Evolutionary conservation across 2,797 vertebrate genomes (phyloP).

Genomic region (Micropoecilia bifurca): DNA sequence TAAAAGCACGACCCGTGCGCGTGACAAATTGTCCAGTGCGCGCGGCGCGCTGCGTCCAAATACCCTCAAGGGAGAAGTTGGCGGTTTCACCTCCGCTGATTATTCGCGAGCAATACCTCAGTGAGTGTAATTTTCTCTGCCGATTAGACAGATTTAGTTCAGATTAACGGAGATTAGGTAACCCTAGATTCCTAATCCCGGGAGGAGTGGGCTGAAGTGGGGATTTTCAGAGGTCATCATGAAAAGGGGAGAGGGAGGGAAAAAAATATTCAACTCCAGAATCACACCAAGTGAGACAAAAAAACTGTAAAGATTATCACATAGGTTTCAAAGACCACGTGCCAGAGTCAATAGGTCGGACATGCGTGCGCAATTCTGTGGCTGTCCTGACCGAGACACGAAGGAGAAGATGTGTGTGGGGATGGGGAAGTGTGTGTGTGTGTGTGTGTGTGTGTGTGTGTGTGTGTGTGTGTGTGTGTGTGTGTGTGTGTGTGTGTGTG

Average conservation of each 20-base stretch:
- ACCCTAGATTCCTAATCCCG: conserved; percentile 73
- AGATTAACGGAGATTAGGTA: conserved; percentile 80
- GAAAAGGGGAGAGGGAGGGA: not conserved
- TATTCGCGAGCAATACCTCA: conserved; percentile 58
- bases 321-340: conserved; percentile 32
- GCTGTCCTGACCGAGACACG: conserved; percentile 39
- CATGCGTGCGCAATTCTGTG: conserved; percentile 47
- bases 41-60: conserved; percentile 46
- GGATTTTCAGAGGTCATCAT: conserved; percentile 41
- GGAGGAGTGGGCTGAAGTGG: conserved; percentile 56
- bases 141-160: conserved; percentile 78
- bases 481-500: no score
- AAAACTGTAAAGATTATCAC: conserved; percentile 17
- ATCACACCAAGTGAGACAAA: conserved; percentile 23
- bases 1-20: conserved; percentile 21
- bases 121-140: conserved; percentile 68
- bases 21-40: conserved; percentile 40
- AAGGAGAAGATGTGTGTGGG: not conserved
- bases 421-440: no score
- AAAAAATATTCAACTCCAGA: conserved; percentile 27
- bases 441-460: no score
- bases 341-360: conserved; percentile 37
- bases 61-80: conserved; percentile 55
- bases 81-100: conserved; percentile 68
- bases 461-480: no score